Evolutionary conservation across 1,140 invertebrate species (phyloP), one percentile per base, ranked within the genome.

Genomic region (Apocrypta bakeri): DNA sequence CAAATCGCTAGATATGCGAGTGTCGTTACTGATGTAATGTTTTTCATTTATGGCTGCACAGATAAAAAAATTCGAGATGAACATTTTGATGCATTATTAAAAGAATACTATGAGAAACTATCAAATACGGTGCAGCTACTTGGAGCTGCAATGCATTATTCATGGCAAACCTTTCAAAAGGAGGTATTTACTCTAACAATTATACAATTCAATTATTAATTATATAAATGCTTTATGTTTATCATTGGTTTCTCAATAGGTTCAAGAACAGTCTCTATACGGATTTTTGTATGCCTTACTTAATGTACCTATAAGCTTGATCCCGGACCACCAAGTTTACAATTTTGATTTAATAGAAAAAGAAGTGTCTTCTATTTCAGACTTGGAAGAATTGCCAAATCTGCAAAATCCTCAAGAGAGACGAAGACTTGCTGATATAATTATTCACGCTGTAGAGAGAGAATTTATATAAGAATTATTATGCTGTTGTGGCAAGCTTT

Each of bases 41-140:
- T 95, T 86, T 92, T 94, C n/a, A 90, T 95, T 61, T 95, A 95
- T 83, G 93, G 93, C 0, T 95, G 94, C 82, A 95, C 95, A 0
- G 91, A 92, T 66, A 90, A 94, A 85, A 82, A 92, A 66, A 85
- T 95, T 78, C 90, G 94, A 14, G 88, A 92, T 76, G 76, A 93
- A 71, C 89, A 95, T 86, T 95, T 94, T 83, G 90, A 94, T 25
- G 85, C 92, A 0, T 85, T 95, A 42, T 76, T 96, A 2, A 90
- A 93, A 40, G 87, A 91, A 82, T 95, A 96, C 85, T 89, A 95
- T 80, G 85, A 93, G 2, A 91, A 92, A 42, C 88, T 95, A 24
- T 90, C 91, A 9, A 88, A 82, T 0, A 90, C 93, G n/a, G 94
- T 95, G 33, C 90, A 80, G 17, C 91, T 92, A 33, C 88, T 95